These are phyloP conservation scores for Phrynocephalus guinanensis DNA, from an alignment of 2,797 vertebrate species.

Conservation along the genomic window DNA sequence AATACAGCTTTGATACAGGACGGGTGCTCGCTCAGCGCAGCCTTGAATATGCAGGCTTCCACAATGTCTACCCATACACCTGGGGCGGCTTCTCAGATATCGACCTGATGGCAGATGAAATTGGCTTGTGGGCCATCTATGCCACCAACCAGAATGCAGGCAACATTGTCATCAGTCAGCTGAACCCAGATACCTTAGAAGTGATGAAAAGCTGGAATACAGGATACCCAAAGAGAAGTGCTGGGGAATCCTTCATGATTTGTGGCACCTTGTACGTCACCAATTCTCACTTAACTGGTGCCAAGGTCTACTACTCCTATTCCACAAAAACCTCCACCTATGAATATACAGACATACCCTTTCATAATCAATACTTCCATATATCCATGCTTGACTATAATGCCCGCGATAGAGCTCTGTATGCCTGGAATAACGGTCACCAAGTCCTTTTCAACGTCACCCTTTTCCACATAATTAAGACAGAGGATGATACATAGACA, in stretches of 20 bases:
- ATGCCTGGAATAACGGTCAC: constrained; percentile 98
- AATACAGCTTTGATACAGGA: constrained; percentile 94
- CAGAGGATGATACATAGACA: constrained; percentile 90
- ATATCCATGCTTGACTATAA: constrained; percentile 99
- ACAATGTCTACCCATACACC: constrained; percentile 97
- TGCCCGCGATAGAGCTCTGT: constrained; percentile 92
- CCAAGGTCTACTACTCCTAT: constrained; percentile 97
- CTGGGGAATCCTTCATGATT: constrained; percentile 98
- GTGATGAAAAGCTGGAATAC: constrained; percentile 96
- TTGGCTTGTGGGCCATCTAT: constrained; percentile 96
- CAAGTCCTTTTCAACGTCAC: constrained; percentile 98
- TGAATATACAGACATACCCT: constrained; percentile 97
- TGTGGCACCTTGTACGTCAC: constrained; percentile 97
- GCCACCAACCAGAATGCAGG: constrained; percentile 98
- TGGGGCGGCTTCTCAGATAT: constrained; percentile 98
- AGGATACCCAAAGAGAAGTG: constrained; percentile 95
- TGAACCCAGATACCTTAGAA: constrained; percentile 92
- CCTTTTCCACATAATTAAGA: constrained; percentile 97
- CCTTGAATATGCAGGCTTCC: constrained; percentile 95
- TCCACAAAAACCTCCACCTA: constrained; percentile 96
- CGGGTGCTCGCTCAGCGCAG: constrained; percentile 91
- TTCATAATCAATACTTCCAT: constrained; percentile 98
- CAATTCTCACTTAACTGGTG: constrained; percentile 95
- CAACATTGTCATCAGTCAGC: constrained; percentile 94
- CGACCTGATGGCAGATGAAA: constrained; percentile 96